Conservation (phyloP, 2,888 invertebrate species). For the Microchrysa polita region DNA sequence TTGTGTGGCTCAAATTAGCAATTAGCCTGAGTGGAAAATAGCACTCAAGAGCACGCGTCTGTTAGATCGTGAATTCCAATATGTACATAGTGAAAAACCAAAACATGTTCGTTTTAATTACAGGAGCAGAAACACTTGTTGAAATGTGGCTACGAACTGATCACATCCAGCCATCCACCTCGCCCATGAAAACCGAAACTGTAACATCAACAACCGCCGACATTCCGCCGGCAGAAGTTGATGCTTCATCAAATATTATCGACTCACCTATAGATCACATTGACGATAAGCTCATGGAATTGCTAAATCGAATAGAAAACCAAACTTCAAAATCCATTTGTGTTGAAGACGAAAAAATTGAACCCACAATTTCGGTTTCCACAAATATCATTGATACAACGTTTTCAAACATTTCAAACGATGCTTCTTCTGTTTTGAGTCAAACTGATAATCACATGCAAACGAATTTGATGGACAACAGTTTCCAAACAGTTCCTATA, state of each 20-base stretch:
- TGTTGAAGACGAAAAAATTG: constrained; percentile 62
- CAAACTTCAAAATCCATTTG: constrained; percentile 53
- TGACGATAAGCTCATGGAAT: constrained; percentile 60
- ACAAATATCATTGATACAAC: neutral
- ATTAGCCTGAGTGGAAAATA: no score
- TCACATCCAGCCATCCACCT: constrained; percentile 1
- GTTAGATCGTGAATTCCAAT: no score
- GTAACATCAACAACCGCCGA: neutral
- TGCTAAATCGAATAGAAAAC: constrained; percentile 58
- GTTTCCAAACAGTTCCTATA: neutral
- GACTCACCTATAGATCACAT: constrained; percentile 23
- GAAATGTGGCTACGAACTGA: constrained; percentile 75
- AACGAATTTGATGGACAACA: neutral
- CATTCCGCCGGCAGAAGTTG: neutral
- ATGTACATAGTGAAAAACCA: no score
- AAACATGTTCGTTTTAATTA: constrained; percentile 53
- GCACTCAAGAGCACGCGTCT: no score
- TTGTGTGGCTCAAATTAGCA: no score
- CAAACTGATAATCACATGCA: neutral
- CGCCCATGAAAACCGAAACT: neutral
- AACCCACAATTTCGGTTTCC: constrained; percentile 55
- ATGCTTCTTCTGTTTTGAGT: neutral
- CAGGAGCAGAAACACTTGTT: constrained; percentile 82
- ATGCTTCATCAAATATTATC: neutral
- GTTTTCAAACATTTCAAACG: neutral